phyloP scores from a whole-genome alignment of 2,888 invertebrate genomes.

The Cartodere bifasciata region DNA sequence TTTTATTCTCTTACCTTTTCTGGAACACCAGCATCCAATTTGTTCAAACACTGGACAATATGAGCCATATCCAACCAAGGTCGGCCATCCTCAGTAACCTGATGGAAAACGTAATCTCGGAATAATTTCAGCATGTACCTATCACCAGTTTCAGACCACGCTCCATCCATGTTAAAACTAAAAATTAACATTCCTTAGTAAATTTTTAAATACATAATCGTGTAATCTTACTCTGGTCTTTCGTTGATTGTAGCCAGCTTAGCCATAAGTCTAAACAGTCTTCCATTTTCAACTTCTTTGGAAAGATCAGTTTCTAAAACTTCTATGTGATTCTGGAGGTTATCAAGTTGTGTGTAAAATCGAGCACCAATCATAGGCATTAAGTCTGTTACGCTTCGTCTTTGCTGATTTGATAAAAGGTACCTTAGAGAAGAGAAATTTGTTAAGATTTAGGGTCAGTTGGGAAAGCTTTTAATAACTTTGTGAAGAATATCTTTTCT shows the following conservation, averaged over 20 bases:
- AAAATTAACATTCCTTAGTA: slow-evolving; percentile 8
- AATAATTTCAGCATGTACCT: slow-evolving; percentile 97
- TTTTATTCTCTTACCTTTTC: slow-evolving; percentile 51
- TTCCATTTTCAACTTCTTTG: slow-evolving; percentile 89
- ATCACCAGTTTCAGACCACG: slow-evolving; percentile 98
- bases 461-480: too few relatives aligned
- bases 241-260: slow-evolving; percentile 94
- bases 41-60: slow-evolving; percentile 85
- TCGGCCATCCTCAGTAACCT: slow-evolving; percentile 80
- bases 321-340: slow-evolving; percentile 76
- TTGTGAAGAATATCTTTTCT: too few relatives aligned
- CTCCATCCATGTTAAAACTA: slow-evolving; percentile 80
- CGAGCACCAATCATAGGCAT: slow-evolving; percentile 99
- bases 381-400: slow-evolving; percentile 82
- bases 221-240: slow-evolving; percentile 63
- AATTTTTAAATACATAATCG: not conserved
- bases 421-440: slow-evolving; percentile 37
- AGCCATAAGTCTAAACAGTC: slow-evolving; percentile 78
- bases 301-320: slow-evolving; percentile 81
- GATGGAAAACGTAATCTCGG: slow-evolving; percentile 95
- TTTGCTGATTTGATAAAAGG: slow-evolving; percentile 51
- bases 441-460: too few relatives aligned
- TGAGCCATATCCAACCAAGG: slow-evolving; percentile 98
- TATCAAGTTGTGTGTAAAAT: slow-evolving; percentile 92
- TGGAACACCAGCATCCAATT: slow-evolving; percentile 69